Evolutionary conservation across 1,140 invertebrate species (phyloP).

Genomic region (Zaprionus nigranus): DNA sequence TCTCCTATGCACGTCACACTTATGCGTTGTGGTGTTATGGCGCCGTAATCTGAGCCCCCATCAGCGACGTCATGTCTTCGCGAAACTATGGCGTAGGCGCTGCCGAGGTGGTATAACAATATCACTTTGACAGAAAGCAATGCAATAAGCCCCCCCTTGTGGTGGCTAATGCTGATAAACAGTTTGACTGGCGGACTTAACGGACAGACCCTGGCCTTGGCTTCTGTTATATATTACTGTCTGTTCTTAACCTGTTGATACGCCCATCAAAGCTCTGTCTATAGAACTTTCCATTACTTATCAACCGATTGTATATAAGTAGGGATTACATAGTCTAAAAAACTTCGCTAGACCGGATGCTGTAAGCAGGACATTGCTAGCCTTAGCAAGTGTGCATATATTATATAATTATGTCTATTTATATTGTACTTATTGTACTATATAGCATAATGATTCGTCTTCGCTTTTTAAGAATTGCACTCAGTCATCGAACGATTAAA

Average conservation of each 20-base stretch:
- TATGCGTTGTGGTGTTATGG: constrained; percentile 10
- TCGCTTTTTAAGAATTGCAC: background rate
- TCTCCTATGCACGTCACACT: constrained; percentile 39
- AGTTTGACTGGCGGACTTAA: constrained; percentile 38
- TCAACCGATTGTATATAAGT: background rate
- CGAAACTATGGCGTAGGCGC: constrained; percentile 56
- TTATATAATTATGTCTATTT: no score
- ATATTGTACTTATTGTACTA: no score
- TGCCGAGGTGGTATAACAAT: constrained; percentile 19
- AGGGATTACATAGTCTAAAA: background rate
- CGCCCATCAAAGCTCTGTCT: constrained; percentile 7
- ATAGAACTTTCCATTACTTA: background rate
- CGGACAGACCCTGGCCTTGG: background rate
- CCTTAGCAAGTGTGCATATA: background rate
- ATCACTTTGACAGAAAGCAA: constrained; percentile 40
- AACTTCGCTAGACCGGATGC: background rate
- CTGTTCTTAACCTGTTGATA: background rate
- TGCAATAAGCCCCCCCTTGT: background rate
- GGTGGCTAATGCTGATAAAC: constrained; percentile 31
- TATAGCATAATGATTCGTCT: no score
- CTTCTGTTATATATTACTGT: background rate
- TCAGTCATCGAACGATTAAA: constrained; percentile 16
- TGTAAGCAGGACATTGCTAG: background rate
- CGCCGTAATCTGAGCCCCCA: background rate
- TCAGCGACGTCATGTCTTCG: constrained; percentile 24